Evolutionary conservation across 2,113 vertebrate species (phyloP).

Genomic region (Larimichthys crocea): DNA sequence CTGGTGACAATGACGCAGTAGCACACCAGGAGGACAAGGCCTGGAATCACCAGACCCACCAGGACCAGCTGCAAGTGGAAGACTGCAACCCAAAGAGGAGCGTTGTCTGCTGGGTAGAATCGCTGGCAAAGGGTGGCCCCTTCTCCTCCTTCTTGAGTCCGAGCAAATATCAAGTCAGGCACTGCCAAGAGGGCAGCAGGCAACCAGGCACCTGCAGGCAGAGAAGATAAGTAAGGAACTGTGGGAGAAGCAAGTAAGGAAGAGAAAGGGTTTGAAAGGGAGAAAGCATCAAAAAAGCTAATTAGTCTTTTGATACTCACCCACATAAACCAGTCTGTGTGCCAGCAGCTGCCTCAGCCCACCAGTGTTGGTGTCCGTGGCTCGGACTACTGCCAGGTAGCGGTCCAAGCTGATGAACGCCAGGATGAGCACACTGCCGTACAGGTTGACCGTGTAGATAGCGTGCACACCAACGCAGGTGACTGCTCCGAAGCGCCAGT

Average conservation of each 20-base stretch:
- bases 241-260: neutral
- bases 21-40: conserved; percentile 93
- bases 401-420: conserved; percentile 98
- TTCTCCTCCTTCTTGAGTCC: conserved; percentile 78
- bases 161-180: conserved; percentile 92
- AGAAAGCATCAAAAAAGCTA: neutral
- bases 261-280: neutral
- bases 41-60: conserved; percentile 94
- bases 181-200: conserved; percentile 92
- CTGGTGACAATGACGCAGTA: conserved; percentile 97
- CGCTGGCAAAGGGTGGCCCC: conserved; percentile 88
- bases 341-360: conserved; percentile 91
- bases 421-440: conserved; percentile 96
- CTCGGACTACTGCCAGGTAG: conserved; percentile 95
- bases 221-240: neutral
- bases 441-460: conserved; percentile 97
- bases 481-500: conserved; percentile 92
- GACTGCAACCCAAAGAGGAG: conserved; percentile 86
- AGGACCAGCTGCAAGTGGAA: conserved; percentile 95
- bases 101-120: conserved; percentile 85
- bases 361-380: conserved; percentile 95
- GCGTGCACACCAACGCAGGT: conserved; percentile 92
- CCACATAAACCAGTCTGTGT: conserved; percentile 91
- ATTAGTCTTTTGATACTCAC: conserved; percentile 81
- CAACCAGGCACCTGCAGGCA: conserved; percentile 73